Evolutionary conservation across 2,888 invertebrate species (phyloP).

Genomic region (Artemia sp.): DNA sequence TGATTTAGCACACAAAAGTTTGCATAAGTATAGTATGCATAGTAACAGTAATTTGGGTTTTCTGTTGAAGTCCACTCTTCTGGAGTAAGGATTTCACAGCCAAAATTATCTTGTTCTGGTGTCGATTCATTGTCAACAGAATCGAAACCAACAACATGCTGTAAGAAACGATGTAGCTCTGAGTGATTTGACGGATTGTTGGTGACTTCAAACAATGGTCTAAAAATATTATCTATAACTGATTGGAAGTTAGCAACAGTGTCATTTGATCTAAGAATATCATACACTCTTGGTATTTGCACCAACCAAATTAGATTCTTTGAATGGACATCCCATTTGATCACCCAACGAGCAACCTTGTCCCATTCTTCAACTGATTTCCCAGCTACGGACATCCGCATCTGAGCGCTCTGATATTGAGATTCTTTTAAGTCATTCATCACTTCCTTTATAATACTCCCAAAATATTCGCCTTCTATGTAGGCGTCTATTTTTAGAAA

Average conservation of each 20-base stretch:
- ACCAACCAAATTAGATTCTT: constrained; percentile 78
- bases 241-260: constrained; percentile 88
- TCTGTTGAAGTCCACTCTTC: constrained; percentile 70
- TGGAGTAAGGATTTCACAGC: constrained; percentile 61
- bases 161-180: constrained; percentile 67
- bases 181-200: constrained; percentile 79
- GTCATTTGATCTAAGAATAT: constrained; percentile 90
- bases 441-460: constrained; percentile 49
- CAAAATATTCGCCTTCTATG: too few species aligned
- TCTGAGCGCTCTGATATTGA: constrained; percentile 95
- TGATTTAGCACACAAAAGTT: constrained; percentile 90
- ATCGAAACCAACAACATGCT: constrained; percentile 81
- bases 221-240: constrained; percentile 82
- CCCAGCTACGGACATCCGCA: constrained; percentile 90
- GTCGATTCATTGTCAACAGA: constrained; percentile 99
- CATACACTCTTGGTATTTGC: constrained; percentile 89
- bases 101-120: constrained; percentile 81
- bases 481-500: too few species aligned
- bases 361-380: constrained; percentile 86
- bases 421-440: constrained; percentile 89
- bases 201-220: constrained; percentile 89
- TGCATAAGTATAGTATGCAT: constrained; percentile 94
- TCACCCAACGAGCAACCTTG: constrained; percentile 89
- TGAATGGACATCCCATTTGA: constrained; percentile 40
- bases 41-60: constrained; percentile 96